Evolutionary conservation across 1,140 invertebrate genomes (phyloP), one percentile per base, ranked within the genome.

Genomic region (Pogonomyrmex californicus): DNA sequence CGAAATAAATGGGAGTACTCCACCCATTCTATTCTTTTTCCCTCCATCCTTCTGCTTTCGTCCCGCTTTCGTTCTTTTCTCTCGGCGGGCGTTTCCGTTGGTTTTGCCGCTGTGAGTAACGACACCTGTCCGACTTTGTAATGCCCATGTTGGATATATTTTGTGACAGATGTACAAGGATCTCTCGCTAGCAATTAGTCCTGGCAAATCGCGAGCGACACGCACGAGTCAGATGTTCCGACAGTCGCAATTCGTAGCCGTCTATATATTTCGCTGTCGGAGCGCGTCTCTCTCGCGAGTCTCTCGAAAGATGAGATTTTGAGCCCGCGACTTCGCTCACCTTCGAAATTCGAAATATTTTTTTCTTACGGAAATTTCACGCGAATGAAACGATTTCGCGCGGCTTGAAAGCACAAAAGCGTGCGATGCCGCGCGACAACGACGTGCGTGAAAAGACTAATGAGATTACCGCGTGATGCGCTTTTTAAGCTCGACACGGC

Each of bases 41-140:
- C 17, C 51, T 30, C 23, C 38, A 14, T 62, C 44, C 54, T 38
- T 75, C 54, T 38, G 63, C 23, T 23, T 23, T 49, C 38, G 41
- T 56, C 78, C n/a, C 56, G 47, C 41, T 41, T 49, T 63, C 44
- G 41, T 79, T 62, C 49, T 79, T 68, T 77, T 68, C 60, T 86
- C 51, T 47, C 62, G 41, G 23, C 68, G 33, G 30, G 17, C 73
- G 41, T 68, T 78, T 60, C 56, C 79, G 56, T 75, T 63, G 71
- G 82, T 85, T 85, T 68, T 76, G 47, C 81, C 38, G 49, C 23
- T 47, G 70, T 62, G 87, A 89, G 47, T 88, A 89, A 89, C 88
- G 88, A 89, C 76, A 82, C 70, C 82, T 81, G 87, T 89, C 87
- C 60, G 47, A 51, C 14, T 38, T 56, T 81, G 60, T 88, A 86